Conservation (phyloP, 1,140 invertebrate genomes). For the Trachymyrmex septentrionalis region DNA sequence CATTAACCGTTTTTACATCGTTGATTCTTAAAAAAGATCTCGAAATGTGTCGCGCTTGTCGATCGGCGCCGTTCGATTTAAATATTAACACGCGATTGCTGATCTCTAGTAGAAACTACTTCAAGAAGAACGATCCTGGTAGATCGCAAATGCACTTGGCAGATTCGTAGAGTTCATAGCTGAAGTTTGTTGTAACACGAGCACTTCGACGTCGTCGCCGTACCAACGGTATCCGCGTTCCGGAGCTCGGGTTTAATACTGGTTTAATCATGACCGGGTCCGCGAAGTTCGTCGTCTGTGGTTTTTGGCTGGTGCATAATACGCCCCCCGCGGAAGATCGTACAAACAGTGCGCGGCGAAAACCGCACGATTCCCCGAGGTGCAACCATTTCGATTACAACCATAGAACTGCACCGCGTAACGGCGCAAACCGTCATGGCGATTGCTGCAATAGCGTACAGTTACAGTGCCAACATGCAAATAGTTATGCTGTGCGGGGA, state of each 20-base stretch:
- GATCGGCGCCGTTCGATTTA: neutral
- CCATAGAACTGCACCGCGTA: constrained; percentile 50
- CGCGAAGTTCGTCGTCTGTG: constrained; percentile 64
- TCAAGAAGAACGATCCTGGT: constrained; percentile 7
- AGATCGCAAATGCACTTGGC: constrained; percentile 53
- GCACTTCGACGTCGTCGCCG: constrained; percentile 44
- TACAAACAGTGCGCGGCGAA: constrained; percentile 57
- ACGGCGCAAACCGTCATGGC: constrained; percentile 45
- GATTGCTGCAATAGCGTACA: constrained; percentile 28
- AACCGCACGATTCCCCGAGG: constrained; percentile 63
- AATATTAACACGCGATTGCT: constrained; percentile 3
- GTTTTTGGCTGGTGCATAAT: constrained; percentile 65
- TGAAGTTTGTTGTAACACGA: constrained; percentile 51
- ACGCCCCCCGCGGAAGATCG: constrained; percentile 59
- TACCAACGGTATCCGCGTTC: constrained; percentile 6
- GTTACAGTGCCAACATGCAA: constrained; percentile 48
- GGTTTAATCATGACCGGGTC: constrained; percentile 65
- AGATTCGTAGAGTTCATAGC: constrained; percentile 53
- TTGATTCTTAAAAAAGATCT: neutral
- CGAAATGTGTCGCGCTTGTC: neutral
- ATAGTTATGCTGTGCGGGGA: constrained; percentile 26
- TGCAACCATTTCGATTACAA: constrained; percentile 67
- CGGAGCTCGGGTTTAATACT: constrained; percentile 55
- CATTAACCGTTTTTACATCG: neutral
- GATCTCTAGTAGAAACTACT: neutral